Base-by-base conservation (phyloP, 2,797 vertebrate species). In the Sciaenops ocellatus region DNA sequence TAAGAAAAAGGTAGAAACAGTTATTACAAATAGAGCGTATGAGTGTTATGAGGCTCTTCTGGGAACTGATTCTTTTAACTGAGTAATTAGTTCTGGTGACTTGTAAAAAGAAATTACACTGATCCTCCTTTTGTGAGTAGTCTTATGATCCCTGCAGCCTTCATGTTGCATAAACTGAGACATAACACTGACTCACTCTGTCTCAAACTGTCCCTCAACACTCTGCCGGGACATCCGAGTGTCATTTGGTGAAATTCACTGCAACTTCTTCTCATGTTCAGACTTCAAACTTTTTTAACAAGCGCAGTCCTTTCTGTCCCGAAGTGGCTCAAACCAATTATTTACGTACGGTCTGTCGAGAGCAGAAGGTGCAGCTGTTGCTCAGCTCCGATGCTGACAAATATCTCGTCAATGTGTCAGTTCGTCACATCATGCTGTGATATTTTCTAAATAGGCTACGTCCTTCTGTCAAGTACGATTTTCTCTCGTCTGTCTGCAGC, bases 361-460 rank as follows among this genome's bases (percentile, higher is more conserved):
- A 66, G 61, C 56, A 48, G 71, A 7, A 55, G 76, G 70, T 56
- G 52, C 78, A 86, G 80, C 82, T 84, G 82, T 1, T 66, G 47
- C 74, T 24, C 22, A 0, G 28, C 66, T 65, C 15, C 3, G 50
- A 61, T 55, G 18, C 56, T 48, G 10, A 78, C 80, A 52, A 57
- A 78, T 54, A 47, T 81, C 61, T 50, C 73, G 73, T 73, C 78
- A 80, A 17, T 8, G 56, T 88, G 80, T 91, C 87, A 52, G 41
- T 72, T 69, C 84, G 54, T 94, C 84, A 87, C 65, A 47, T 76
- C 70, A 34, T 13, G 34, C 84, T 75, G 80, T 48, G 81, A 78
- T 56, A 93, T 92, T 83, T 83, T 82, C 44, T 52, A 90, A 91
- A 92, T 77, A 77, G 77, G 79, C 77, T 65, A 2, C 83, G 69